These are phyloP conservation scores for Limenitis camilla DNA, from an alignment of 2,888 invertebrate genomes.

Conservation along the genomic window DNA sequence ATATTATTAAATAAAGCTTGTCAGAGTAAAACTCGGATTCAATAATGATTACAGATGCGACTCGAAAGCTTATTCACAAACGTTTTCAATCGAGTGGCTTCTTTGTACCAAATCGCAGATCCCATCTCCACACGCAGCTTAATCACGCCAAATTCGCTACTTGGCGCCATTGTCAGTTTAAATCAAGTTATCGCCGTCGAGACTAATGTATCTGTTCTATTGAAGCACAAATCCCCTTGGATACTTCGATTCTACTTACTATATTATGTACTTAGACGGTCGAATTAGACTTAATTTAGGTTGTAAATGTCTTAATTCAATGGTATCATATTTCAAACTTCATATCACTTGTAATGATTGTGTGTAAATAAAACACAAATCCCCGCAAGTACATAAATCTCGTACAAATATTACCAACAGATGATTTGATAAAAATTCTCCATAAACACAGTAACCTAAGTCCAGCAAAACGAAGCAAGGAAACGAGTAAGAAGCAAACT, in stretches of 20 bases:
- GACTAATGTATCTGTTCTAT: neutral
- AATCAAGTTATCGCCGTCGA: neutral
- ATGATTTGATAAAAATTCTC: too few species aligned
- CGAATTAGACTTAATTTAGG: too few species aligned
- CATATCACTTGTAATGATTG: neutral
- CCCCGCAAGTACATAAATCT: too few species aligned
- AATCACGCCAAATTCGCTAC: neutral
- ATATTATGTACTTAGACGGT: slow-evolving; percentile 1
- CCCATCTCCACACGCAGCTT: slow-evolving; percentile 2
- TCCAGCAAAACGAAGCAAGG: neutral
- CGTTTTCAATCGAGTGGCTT: neutral
- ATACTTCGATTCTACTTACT: neutral
- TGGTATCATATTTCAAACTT: too few species aligned
- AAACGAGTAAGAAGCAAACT: slow-evolving; percentile 4
- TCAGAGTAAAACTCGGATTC: neutral
- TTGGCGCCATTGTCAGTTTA: neutral
- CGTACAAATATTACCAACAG: too few species aligned
- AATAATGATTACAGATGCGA: neutral
- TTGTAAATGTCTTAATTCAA: too few species aligned
- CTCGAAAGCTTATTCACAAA: neutral
- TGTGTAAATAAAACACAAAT: too few species aligned
- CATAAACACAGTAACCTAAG: too few species aligned
- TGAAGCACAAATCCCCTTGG: neutral
- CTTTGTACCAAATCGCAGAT: neutral
- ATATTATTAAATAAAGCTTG: too few species aligned